Percentiles rank a stretch among this genome's conserved stretches.
Conservation (phyloP, 2,113 vertebrate genomes). For the Peromyscus californicus region DNA sequence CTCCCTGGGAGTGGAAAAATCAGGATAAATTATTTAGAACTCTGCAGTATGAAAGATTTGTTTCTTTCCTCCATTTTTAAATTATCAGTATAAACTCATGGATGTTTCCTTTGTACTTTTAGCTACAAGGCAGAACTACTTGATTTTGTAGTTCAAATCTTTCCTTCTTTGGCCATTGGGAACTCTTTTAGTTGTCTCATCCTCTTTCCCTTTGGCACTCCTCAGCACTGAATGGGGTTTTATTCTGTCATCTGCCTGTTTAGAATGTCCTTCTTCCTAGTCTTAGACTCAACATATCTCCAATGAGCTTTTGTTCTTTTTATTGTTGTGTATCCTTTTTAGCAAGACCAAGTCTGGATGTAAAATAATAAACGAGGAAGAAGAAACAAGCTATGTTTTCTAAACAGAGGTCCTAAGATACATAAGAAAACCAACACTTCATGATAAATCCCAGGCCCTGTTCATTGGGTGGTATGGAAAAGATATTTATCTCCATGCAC, state of each 20-base stretch:
- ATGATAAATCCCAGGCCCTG: not conserved
- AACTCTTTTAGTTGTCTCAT: not conserved
- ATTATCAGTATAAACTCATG: not conserved
- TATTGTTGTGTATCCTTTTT: not conserved
- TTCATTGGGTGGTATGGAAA: not conserved
- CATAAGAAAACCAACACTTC: not conserved
- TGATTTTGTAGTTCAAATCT: not conserved
- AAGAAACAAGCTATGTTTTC: not conserved
- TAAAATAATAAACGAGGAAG: not conserved
- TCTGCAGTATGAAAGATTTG: not conserved
- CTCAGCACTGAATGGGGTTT: not conserved
- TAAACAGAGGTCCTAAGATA: not conserved
- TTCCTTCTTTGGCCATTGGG: not conserved
- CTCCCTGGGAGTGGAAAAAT: not conserved
- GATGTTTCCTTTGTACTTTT: not conserved
- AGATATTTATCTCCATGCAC: not conserved
- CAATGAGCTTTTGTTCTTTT: not conserved
- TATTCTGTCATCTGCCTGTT: not conserved
- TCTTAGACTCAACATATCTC: not conserved
- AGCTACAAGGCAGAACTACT: not conserved
- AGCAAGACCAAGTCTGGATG: not conserved
- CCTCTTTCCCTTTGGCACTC: not conserved
- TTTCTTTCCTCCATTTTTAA: not conserved
- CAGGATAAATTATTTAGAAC: not conserved
- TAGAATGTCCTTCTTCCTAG: not conserved